A percentile compares a stretch with the other conserved stretches of the same genome.
Conservation (phyloP, 2,888 invertebrate genomes). For the Agriopis leucophaearia region DNA sequence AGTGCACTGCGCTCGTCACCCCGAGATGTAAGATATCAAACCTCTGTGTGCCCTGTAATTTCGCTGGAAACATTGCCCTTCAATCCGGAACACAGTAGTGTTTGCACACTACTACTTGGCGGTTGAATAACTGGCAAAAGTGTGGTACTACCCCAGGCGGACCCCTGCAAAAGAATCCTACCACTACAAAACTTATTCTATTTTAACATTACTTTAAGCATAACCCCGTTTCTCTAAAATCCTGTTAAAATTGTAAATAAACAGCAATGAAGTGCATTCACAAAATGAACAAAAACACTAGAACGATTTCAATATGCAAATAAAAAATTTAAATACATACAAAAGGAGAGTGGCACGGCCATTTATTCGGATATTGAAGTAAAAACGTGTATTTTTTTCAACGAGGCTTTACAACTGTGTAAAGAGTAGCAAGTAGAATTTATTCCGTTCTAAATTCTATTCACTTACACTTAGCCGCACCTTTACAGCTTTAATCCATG, state of each 20-base stretch:
- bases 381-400: constrained; percentile 37
- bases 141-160: too few species aligned
- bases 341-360: constrained; percentile 46
- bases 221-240: constrained; percentile 6
- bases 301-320: constrained; percentile 56
- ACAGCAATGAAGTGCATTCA: constrained; percentile 30
- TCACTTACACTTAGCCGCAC: background rate
- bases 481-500: background rate
- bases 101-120: too few species aligned
- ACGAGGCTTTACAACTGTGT: constrained; percentile 13
- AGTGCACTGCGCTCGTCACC: too few species aligned
- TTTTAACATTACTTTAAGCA: background rate
- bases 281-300: constrained; percentile 46
- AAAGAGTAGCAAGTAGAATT: constrained; percentile 9
- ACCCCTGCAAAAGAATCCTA: too few species aligned
- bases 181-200: too few species aligned
- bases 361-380: constrained; percentile 51
- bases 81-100: too few species aligned
- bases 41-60: too few species aligned
- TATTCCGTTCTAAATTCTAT: background rate
- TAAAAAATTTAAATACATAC: constrained; percentile 55
- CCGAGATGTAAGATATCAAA: too few species aligned
- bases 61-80: too few species aligned
- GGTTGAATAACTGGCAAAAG: too few species aligned
- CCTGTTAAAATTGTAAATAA: constrained; percentile 22